Evolutionary conservation across 2,888 invertebrate genomes (phyloP).

Genomic region (Conistra vaccinii): DNA sequence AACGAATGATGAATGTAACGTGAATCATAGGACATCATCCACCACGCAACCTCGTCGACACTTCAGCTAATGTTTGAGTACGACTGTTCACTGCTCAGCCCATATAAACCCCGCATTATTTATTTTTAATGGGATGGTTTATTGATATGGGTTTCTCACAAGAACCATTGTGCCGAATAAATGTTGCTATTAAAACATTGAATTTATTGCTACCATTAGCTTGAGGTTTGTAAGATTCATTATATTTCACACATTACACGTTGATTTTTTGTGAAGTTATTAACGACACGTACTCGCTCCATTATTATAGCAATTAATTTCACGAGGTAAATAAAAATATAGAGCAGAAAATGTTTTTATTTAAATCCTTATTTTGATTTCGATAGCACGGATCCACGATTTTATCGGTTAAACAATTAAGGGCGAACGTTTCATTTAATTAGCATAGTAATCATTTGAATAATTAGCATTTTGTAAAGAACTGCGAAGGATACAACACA

Average conservation of each 20-base stretch:
- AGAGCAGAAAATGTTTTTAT: neutral
- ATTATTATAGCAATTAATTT: neutral
- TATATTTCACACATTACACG: neutral
- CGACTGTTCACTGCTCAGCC: constrained; percentile 12
- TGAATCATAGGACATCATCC: constrained; percentile 50
- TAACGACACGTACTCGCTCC: neutral
- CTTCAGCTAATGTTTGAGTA: constrained; percentile 27
- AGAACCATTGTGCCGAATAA: neutral
- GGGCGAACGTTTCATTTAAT: neutral
- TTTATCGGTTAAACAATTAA: neutral
- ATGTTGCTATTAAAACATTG: constrained; percentile 16
- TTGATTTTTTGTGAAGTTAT: neutral
- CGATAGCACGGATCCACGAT: neutral
- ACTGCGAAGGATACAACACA: neutral
- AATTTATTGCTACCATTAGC: constrained; percentile 6
- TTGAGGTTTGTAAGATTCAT: neutral
- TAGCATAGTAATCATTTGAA: constrained; percentile 3
- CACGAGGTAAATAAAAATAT: neutral
- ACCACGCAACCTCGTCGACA: constrained; percentile 15
- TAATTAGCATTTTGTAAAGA: constrained; percentile 4
- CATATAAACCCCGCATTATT: constrained; percentile 8
- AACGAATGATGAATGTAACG: constrained; percentile 38
- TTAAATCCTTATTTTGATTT: neutral
- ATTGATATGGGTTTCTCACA: neutral
- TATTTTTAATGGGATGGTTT: constrained; percentile 30